These are phyloP conservation scores for Sclerodermus sp. DNA, from an alignment of 2,888 invertebrate species.

Conservation along the genomic window DNA sequence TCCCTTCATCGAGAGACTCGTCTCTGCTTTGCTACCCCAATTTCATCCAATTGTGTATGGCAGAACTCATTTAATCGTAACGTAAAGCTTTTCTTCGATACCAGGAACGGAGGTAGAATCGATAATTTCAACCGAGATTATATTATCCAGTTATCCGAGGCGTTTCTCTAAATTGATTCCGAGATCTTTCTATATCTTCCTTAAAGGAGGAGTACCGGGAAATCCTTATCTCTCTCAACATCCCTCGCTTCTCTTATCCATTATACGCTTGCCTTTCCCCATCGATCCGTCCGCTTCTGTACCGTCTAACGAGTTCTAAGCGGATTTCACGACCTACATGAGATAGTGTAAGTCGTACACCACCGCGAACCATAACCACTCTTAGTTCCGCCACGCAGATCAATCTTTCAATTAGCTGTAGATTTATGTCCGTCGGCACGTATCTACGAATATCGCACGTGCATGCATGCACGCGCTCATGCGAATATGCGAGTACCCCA, in stretches of 20 bases:
- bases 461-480: conserved; percentile 2
- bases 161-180: conserved; percentile 53
- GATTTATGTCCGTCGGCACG: conserved; percentile 40
- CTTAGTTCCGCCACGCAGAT: conserved; percentile 41
- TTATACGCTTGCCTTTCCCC: conserved; percentile 28
- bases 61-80: no score
- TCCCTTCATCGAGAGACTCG: no score
- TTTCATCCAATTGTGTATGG: no score
- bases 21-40: no score
- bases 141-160: conserved; percentile 44
- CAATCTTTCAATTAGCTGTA: conserved; percentile 49
- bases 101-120: conserved; percentile 17
- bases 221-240: conserved; percentile 43
- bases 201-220: conserved; percentile 16
- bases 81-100: no score
- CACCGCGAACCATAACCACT: conserved; percentile 27
- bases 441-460: conserved; percentile 18
- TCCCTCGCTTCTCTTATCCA: conserved; percentile 38
- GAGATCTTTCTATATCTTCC: conserved; percentile 30
- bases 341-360: conserved; percentile 17
- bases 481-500: no score
- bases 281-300: conserved; percentile 21
- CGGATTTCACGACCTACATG: conserved; percentile 26
- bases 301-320: conserved; percentile 30
- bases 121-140: conserved; percentile 22